Evolutionary conservation across 2,113 vertebrate genomes (phyloP).

Genomic region (Neodontobutis hainanensis): DNA sequence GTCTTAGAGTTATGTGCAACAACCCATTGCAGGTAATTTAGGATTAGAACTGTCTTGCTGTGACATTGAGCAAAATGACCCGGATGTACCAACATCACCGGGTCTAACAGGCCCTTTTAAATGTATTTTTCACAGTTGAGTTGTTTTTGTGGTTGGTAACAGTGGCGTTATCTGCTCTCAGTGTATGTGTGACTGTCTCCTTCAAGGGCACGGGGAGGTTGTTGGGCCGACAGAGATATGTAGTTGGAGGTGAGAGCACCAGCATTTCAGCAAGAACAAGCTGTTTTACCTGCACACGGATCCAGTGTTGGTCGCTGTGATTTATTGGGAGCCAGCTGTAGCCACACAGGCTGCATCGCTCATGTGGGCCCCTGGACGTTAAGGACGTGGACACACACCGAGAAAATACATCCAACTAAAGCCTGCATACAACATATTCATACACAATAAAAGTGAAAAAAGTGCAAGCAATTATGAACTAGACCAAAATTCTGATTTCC

Average conservation of each 20-base stretch:
- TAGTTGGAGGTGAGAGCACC: slow-evolving; percentile 43
- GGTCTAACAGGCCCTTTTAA: too few relatives aligned
- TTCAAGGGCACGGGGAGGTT: slow-evolving; percentile 55
- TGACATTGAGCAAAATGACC: too few relatives aligned
- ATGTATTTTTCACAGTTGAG: too few relatives aligned
- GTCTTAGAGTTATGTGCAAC: too few relatives aligned
- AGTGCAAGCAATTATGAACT: too few relatives aligned
- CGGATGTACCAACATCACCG: too few relatives aligned
- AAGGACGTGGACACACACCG: slow-evolving; percentile 45
- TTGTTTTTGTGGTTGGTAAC: not conserved
- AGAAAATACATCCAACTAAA: not conserved
- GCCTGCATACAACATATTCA: too few relatives aligned
- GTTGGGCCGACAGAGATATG: slow-evolving; percentile 51
- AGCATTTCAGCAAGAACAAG: slow-evolving; percentile 58
- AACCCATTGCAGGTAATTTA: too few relatives aligned
- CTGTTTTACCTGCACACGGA: slow-evolving; percentile 30
- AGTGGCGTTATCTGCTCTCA: slow-evolving; percentile 1
- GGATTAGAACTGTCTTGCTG: too few relatives aligned
- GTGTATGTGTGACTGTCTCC: slow-evolving; percentile 6
- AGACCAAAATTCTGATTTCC: too few relatives aligned
- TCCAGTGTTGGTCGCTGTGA: slow-evolving; percentile 52
- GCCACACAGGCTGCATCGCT: slow-evolving; percentile 31
- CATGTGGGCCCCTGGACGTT: slow-evolving; percentile 47
- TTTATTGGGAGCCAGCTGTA: slow-evolving; percentile 54
- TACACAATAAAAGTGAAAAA: too few relatives aligned